These are phyloP conservation scores for Brachionus koreanus DNA, from an alignment of 1,140 invertebrate species.

Conservation along the genomic window DNA sequence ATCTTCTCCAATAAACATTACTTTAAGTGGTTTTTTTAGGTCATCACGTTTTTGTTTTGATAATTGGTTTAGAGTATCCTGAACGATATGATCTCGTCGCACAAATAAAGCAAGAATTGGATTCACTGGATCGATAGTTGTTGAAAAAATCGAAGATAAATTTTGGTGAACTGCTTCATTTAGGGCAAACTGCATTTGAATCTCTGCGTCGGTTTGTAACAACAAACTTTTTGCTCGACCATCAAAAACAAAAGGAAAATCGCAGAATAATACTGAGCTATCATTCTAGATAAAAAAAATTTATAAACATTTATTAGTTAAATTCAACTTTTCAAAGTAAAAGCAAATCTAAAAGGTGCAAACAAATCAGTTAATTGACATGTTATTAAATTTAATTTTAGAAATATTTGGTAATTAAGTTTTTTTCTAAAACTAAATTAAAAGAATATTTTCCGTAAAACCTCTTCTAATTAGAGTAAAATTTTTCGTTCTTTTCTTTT, in stretches of 20 bases:
- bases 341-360: background rate
- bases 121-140: slow-evolving; percentile 33
- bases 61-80: slow-evolving; percentile 74
- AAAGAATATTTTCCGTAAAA: background rate
- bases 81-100: slow-evolving; percentile 76
- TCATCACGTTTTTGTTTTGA: slow-evolving; percentile 67
- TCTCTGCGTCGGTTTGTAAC: slow-evolving; percentile 79
- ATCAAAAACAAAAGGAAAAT: slow-evolving; percentile 92
- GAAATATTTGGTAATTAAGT: background rate
- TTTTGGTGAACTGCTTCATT: slow-evolving; percentile 9
- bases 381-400: background rate
- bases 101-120: slow-evolving; percentile 78
- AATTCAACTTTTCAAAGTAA: slow-evolving; percentile 54
- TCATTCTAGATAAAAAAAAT: background rate
- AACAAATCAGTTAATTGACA: background rate
- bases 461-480: background rate
- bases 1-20: slow-evolving; percentile 84
- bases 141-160: background rate
- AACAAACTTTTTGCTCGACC: slow-evolving; percentile 81
- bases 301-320: background rate
- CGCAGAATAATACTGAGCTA: slow-evolving; percentile 72
- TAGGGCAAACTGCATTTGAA: slow-evolving; percentile 64
- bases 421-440: background rate
- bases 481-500: no score
- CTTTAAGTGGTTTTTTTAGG: slow-evolving; percentile 80